Conservation (phyloP, 2,888 invertebrate genomes). For the Harmothoe impar region DNA sequence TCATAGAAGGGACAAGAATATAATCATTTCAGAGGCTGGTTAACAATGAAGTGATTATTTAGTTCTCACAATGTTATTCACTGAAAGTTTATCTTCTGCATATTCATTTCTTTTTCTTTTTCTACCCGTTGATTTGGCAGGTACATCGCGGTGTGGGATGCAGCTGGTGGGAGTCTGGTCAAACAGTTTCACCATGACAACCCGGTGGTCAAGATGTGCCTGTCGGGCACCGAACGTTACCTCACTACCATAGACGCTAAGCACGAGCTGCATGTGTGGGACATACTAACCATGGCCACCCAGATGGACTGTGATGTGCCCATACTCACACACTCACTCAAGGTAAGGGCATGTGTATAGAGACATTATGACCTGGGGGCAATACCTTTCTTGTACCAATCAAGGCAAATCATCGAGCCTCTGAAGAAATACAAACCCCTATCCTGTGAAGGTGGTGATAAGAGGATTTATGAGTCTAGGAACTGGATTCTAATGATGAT, state of each 20-base stretch:
- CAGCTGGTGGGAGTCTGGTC: background rate
- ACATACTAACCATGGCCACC: background rate
- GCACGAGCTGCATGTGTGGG: background rate
- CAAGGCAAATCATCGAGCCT: too few relatives aligned
- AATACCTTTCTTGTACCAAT: background rate
- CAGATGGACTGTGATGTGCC: background rate
- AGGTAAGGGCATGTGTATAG: background rate
- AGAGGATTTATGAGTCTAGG: too few relatives aligned
- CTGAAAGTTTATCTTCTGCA: too few relatives aligned
- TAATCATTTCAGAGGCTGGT: too few relatives aligned
- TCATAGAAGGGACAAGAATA: too few relatives aligned
- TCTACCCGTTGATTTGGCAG: too few relatives aligned
- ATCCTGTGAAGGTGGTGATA: too few relatives aligned
- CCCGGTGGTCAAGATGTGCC: background rate
- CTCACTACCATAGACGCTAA: conserved; percentile 7
- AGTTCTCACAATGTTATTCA: too few relatives aligned
- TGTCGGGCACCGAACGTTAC: conserved; percentile 14
- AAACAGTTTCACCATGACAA: background rate
- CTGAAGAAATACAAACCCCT: too few relatives aligned
- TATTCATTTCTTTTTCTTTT: too few relatives aligned
- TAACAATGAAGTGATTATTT: too few relatives aligned
- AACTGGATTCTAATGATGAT: too few relatives aligned
- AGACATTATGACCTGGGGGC: background rate
- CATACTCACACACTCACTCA: background rate
- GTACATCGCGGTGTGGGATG: conserved; percentile 21